phyloP scores from a whole-genome alignment of 2,888 invertebrate species.

The Tachina lurida region DNA sequence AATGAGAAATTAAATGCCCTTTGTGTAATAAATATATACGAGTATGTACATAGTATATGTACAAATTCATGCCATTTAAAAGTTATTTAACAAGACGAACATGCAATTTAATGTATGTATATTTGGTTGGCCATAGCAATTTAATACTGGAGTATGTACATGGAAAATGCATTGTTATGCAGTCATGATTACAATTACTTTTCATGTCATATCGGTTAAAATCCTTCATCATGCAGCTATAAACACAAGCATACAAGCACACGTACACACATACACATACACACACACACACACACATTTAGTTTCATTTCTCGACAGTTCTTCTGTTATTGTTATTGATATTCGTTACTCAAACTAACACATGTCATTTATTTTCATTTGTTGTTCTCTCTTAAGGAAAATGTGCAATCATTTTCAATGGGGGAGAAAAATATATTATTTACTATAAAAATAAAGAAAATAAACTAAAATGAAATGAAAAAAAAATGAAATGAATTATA shows the following conservation, averaged over 20 bases:
- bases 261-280: background rate
- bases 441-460: slow-evolving; percentile 1
- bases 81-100: slow-evolving; percentile 38
- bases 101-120: slow-evolving; percentile 26
- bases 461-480: background rate
- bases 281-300: background rate
- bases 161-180: slow-evolving; percentile 31
- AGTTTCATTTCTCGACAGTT: background rate
- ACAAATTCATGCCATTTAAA: background rate
- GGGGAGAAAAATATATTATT: slow-evolving; percentile 5
- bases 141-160: slow-evolving; percentile 21
- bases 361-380: slow-evolving; percentile 54
- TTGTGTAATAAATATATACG: background rate
- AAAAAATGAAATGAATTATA: slow-evolving; percentile 19
- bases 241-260: background rate
- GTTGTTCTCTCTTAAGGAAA: slow-evolving; percentile 24
- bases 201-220: slow-evolving; percentile 44
- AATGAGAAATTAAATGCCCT: background rate
- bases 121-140: slow-evolving; percentile 24
- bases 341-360: slow-evolving; percentile 40
- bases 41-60: too few relatives aligned
- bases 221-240: slow-evolving; percentile 20
- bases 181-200: slow-evolving; percentile 60
- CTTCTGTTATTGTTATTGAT: slow-evolving; percentile 15
- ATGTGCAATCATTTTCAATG: slow-evolving; percentile 17